phyloP scores from a whole-genome alignment of 2,888 invertebrate genomes.

The Erynnis tages region DNA sequence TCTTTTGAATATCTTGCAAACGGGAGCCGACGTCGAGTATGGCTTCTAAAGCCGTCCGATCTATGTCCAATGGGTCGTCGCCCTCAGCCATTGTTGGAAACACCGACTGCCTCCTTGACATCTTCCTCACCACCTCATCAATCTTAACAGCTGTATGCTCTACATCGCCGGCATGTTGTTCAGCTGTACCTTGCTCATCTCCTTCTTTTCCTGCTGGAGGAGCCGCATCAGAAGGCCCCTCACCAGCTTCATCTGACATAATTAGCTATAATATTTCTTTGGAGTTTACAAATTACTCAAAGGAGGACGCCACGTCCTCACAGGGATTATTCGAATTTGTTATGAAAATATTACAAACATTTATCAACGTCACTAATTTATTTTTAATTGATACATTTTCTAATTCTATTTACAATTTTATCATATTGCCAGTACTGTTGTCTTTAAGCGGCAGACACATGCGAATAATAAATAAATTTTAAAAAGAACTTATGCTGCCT shows the following conservation, averaged over 20 bases:
- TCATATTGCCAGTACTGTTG: no score
- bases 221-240: conserved; percentile 35
- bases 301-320: no score
- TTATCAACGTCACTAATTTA: no score
- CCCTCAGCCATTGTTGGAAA: conserved; percentile 30
- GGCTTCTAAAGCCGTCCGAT: conserved; percentile 65
- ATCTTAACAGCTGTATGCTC: conserved; percentile 44
- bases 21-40: conserved; percentile 68
- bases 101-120: conserved; percentile 43
- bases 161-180: conserved; percentile 41
- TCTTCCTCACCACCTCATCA: conserved; percentile 41
- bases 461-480: no score
- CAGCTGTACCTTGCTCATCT: conserved; percentile 17
- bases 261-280: conserved; percentile 20
- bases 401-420: no score
- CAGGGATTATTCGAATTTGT: no score
- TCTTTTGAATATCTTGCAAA: conserved; percentile 61
- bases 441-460: no score
- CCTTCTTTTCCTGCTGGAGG: conserved; percentile 10
- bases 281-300: no score
- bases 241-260: conserved; percentile 48
- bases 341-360: no score
- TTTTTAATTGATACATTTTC: no score
- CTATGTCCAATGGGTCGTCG: conserved; percentile 46
- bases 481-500: no score